Percentiles rank a stretch among this genome's conserved stretches.
These are phyloP conservation scores for Drosophila borborema DNA, from an alignment of 2,888 invertebrate species.

Conservation along the genomic window DNA sequence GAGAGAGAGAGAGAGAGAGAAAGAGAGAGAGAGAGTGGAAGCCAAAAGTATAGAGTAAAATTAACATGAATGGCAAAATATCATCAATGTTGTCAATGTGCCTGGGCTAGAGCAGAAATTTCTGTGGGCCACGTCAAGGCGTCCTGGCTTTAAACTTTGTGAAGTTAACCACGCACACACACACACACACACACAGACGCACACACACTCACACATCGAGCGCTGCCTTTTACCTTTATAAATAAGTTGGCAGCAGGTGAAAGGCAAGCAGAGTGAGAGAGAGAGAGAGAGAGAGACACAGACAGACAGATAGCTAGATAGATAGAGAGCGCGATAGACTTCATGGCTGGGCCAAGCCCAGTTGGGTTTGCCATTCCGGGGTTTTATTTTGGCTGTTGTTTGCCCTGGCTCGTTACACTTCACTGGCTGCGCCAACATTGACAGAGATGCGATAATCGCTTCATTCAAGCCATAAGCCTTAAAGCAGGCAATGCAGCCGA, in stretches of 20 bases:
- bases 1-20: background rate
- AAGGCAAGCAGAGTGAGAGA: background rate
- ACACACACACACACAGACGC: conserved; percentile 11
- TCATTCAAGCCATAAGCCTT: conserved; percentile 74
- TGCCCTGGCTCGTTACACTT: conserved; percentile 61
- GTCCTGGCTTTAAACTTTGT: conserved; percentile 52
- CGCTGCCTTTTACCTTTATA: conserved; percentile 47
- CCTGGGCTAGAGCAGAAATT: conserved; percentile 33
- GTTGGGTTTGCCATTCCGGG: conserved; percentile 12
- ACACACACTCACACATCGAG: background rate
- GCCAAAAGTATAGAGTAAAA: conserved; percentile 8
- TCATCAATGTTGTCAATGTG: conserved; percentile 43
- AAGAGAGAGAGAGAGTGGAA: background rate
- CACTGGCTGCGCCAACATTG: conserved; percentile 64
- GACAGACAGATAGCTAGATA: background rate
- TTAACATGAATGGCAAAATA: conserved; percentile 42
- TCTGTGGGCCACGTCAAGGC: conserved; percentile 16
- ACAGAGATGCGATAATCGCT: conserved; percentile 81
- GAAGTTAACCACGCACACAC: conserved; percentile 36
- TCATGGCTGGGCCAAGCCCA: conserved; percentile 21
- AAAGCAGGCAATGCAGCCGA: conserved; percentile 44
- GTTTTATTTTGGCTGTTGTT: conserved; percentile 56
- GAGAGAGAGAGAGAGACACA: background rate
- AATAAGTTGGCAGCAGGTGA: conserved; percentile 31
- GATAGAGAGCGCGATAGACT: background rate